Base-by-base conservation (phyloP, 1,140 invertebrate species). In the Reticulitermes speratus region DNA sequence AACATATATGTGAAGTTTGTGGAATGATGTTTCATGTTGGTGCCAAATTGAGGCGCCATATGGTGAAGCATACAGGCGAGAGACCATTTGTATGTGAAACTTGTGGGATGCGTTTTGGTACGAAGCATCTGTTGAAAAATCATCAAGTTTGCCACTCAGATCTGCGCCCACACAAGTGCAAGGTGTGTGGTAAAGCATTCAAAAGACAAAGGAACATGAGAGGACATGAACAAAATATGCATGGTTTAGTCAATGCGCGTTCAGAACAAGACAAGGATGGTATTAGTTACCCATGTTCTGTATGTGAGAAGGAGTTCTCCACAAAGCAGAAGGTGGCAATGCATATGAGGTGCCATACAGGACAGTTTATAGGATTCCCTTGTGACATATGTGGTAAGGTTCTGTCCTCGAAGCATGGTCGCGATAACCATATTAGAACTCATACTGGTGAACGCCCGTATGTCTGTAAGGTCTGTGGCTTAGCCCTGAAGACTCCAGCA, bases 321-420 rank as follows among this genome's bases (percentile, higher is more conserved):
- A 84, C 84, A 16, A 48, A 65, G 16, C 84, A 84, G 14, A 86
- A 84, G 30, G 48, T 84, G 2, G 55, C 84, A 32, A 65, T 65
- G 38, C 85, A 86, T 30, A 44, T 86, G 85, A 45, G 75, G n/a
- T 48, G 45, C n/a, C 88, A 88, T 44, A 88, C 88, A 14, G 86
- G 86, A n/a, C 87, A 88, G 83, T 87, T 0, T 90, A 91, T 84
- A 88, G 89, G 12, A 91, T 92, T 88, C 89, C 90, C 89, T 19
- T 98, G 97, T 90, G 91, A 92, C 21, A 94, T 96, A 2, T 98
- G 97, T 89, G 94, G 95, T n/a, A 96, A 93, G 81, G 89, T 91
- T 0, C 93, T 94, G 14, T 92, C 93, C 1, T 94, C 95, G 87
- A 96, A 96, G 91, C 95, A 96, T 0, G 97, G 96, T 19, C 90